Evolutionary conservation across 2,888 invertebrate genomes (phyloP).

Genomic region (Myathropa florea): DNA sequence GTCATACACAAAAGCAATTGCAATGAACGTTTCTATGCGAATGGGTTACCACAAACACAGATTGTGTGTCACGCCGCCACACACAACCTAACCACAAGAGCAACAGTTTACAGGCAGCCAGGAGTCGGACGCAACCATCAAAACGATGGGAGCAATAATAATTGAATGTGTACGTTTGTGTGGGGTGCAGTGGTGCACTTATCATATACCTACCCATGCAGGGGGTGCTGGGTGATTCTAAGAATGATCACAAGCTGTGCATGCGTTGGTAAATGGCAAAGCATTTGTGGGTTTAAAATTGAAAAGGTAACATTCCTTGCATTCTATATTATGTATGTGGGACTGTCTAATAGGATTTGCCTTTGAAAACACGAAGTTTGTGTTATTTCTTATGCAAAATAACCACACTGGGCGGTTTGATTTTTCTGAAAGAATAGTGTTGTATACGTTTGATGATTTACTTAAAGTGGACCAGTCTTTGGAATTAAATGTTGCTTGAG

Average conservation of each 20-base stretch:
- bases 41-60: background rate
- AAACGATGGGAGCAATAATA: background rate
- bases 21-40: background rate
- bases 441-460: too few relatives aligned
- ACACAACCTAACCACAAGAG: background rate
- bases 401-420: too few relatives aligned
- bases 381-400: background rate
- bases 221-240: background rate
- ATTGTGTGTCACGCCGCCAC: background rate
- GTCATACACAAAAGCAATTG: background rate
- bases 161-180: background rate
- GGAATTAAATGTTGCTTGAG: too few relatives aligned
- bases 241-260: background rate
- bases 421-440: too few relatives aligned
- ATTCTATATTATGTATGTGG: background rate
- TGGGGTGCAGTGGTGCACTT: background rate
- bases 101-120: background rate
- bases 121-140: background rate
- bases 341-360: background rate
- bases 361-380: background rate
- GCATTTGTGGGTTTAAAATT: background rate
- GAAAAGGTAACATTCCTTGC: background rate
- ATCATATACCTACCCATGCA: background rate
- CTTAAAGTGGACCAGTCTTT: too few relatives aligned
- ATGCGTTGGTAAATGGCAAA: background rate